Conservation (phyloP, 2,113 vertebrate genomes). For the Larimichthys crocea region DNA sequence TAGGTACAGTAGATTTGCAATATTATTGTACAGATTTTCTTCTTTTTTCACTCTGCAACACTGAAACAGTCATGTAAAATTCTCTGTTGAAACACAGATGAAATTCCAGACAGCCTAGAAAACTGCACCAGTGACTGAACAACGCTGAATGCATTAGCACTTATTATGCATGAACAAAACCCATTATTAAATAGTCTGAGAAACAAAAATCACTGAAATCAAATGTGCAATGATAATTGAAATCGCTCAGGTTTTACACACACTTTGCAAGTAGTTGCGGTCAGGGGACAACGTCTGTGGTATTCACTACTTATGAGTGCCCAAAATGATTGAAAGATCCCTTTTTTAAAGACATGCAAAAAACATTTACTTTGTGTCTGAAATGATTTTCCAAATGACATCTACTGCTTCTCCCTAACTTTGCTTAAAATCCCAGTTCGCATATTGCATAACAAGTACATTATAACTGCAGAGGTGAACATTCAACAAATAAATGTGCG, state of each 20-base stretch:
- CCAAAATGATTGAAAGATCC: background rate
- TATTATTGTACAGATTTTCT: background rate
- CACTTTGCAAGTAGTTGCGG: background rate
- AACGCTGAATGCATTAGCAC: background rate
- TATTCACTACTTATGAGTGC: background rate
- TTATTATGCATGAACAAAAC: background rate
- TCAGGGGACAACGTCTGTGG: background rate
- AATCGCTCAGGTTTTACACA: background rate
- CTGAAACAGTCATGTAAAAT: background rate
- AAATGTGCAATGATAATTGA: background rate
- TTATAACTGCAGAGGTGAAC: too few relatives aligned
- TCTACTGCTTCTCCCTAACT: too few relatives aligned
- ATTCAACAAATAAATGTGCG: background rate
- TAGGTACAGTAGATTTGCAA: background rate
- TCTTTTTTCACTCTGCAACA: background rate
- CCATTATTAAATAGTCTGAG: background rate
- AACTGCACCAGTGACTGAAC: too few relatives aligned
- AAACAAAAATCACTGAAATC: background rate
- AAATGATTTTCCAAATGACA: background rate
- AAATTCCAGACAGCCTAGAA: too few relatives aligned
- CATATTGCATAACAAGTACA: too few relatives aligned
- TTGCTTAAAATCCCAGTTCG: too few relatives aligned
- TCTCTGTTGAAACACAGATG: too few relatives aligned
- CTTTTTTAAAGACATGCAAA: background rate
- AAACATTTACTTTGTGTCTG: background rate